A percentile compares a stretch with the other conserved stretches of the same genome.
These are phyloP conservation scores for Drosophila triauraria DNA, from an alignment of 1,140 invertebrate species.

Conservation along the genomic window DNA sequence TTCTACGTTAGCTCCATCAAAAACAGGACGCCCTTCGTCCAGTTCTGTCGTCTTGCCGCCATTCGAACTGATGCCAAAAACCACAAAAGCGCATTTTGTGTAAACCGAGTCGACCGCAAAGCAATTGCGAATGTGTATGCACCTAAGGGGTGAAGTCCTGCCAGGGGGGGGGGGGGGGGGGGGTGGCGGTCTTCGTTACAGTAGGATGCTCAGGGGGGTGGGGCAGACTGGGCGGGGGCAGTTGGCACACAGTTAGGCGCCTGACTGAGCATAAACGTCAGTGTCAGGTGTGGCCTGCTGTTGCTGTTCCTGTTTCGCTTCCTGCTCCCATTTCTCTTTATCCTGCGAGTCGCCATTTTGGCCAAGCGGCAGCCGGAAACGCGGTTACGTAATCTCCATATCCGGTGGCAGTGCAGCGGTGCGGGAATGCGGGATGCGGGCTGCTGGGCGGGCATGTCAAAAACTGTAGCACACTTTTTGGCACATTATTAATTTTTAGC, in stretches of 20 bases:
- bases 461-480: constrained; percentile 68
- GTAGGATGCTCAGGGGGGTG: neutral
- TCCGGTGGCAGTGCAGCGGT: constrained; percentile 30
- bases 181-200: too few species aligned
- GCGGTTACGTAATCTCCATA: constrained; percentile 76
- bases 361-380: constrained; percentile 63
- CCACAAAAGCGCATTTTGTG: constrained; percentile 79
- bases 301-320: constrained; percentile 34
- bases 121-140: constrained; percentile 72
- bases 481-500: constrained; percentile 68
- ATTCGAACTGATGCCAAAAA: constrained; percentile 43
- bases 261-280: constrained; percentile 63
- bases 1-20: constrained; percentile 6
- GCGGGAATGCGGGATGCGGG: neutral
- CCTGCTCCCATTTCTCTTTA: constrained; percentile 36
- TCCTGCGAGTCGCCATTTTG: constrained; percentile 42
- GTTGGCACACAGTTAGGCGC: constrained; percentile 48
- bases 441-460: constrained; percentile 20
- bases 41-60: neutral
- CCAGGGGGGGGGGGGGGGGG: neutral
- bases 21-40: neutral
- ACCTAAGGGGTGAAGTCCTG: constrained; percentile 11
- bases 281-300: constrained; percentile 53
- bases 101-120: constrained; percentile 76
- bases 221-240: neutral